Conservation (phyloP, 35 echinoderm and acorn worm species). For the Apostichopus parvimensis region DNA sequence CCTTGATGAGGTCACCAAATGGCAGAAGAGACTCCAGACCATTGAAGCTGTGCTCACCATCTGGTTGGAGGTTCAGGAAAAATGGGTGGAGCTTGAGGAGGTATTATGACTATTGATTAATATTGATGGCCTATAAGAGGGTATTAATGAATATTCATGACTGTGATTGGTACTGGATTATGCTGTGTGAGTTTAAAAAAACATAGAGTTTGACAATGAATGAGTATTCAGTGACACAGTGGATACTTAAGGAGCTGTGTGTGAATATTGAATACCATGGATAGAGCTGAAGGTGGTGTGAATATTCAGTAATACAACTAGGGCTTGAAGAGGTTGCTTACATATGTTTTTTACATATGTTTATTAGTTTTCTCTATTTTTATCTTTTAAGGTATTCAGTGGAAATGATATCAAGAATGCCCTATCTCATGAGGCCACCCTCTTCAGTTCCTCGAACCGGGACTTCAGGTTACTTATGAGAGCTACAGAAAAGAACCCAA, state of each 20-base stretch:
- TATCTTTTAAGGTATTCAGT: slow-evolving; percentile 77
- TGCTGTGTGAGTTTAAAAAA: too few species aligned
- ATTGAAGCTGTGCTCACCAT: slow-evolving; percentile 87
- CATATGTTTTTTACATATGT: too few species aligned
- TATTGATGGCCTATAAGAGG: neutral
- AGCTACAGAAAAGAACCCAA: slow-evolving; percentile 92
- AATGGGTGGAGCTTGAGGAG: slow-evolving; percentile 99
- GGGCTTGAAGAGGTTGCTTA: too few species aligned
- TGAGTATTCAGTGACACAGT: too few species aligned
- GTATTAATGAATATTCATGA: neutral
- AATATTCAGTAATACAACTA: too few species aligned
- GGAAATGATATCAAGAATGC: slow-evolving; percentile 86
- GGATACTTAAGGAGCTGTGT: too few species aligned
- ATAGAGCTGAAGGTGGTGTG: too few species aligned
- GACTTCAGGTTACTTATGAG: slow-evolving; percentile 97
- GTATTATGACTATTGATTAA: slow-evolving; percentile 37
- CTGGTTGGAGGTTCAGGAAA: slow-evolving; percentile 97
- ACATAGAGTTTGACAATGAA: too few species aligned
- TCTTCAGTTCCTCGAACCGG: slow-evolving; percentile 83
- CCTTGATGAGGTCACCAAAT: slow-evolving; percentile 98
- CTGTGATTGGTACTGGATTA: too few species aligned
- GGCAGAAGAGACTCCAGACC: slow-evolving; percentile 98
- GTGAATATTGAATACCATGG: too few species aligned
- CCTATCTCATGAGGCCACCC: slow-evolving; percentile 80
- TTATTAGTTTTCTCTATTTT: neutral